Percentiles rank a stretch among this genome's conserved stretches.
Evolutionary conservation across 2,113 vertebrate genomes (phyloP).

Genomic region (Nesogale talazaci): DNA sequence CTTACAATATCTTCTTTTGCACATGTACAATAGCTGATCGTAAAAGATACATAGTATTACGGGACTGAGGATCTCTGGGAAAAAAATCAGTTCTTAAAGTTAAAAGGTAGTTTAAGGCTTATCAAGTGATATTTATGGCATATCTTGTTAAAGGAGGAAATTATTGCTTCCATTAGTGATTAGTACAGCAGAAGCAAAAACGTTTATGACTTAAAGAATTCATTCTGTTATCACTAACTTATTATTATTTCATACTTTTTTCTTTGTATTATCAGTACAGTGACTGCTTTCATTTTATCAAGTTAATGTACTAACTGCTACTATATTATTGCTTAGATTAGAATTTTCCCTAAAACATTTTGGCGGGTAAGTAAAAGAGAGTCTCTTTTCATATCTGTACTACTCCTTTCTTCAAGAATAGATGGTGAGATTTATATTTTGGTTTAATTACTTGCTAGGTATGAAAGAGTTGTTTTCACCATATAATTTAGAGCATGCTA

Average conservation of each 20-base stretch:
- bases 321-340: conserved; percentile 50
- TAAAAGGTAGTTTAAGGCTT: conserved; percentile 64
- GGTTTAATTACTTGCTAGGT: conserved; percentile 19
- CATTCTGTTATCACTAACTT: conserved; percentile 47
- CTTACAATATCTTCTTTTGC: conserved; percentile 42
- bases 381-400: background rate
- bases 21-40: conserved; percentile 67
- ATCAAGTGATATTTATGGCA: conserved; percentile 70
- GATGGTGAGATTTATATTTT: background rate
- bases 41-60: conserved; percentile 65
- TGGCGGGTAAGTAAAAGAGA: background rate
- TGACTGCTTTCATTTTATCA: conserved; percentile 28
- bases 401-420: conserved; percentile 26
- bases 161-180: conserved; percentile 67
- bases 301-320: background rate
- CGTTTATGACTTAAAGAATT: conserved; percentile 57
- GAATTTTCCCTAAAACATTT: background rate
- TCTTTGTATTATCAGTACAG: conserved; percentile 40
- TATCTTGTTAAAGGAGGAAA: conserved; percentile 25
- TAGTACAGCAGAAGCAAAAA: conserved; percentile 54
- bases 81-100: conserved; percentile 57
- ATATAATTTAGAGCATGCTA: background rate
- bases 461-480: background rate
- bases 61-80: conserved; percentile 33
- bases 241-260: conserved; percentile 46